Evolutionary conservation across 2,888 invertebrate species (phyloP), one percentile per base, ranked within the genome.

Genomic region (Drosophila recens): DNA sequence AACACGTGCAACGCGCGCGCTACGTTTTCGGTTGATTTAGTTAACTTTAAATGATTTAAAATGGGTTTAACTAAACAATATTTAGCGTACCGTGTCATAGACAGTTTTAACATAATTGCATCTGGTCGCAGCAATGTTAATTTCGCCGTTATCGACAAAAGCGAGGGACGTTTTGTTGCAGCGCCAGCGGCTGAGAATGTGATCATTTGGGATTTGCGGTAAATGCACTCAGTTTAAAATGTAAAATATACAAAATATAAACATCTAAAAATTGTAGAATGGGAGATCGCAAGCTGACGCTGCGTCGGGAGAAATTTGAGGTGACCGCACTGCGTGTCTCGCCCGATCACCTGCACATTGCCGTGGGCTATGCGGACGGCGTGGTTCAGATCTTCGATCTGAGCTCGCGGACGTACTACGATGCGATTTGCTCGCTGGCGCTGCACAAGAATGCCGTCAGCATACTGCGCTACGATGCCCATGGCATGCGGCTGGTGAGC

Each of bases 21-120:
- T 11, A 23, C 23, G 57, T 42, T 13, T 42, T 17, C 42, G 54
- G 45, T 80, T 51, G 48, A 53, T 62, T 78, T 4, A 23, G 20
- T 57, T 17, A 34, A 40, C 48, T 57, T 53, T 80, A 43, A 74
- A 79, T 79, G 75, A 36, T 72, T 91, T 43, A 72, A 89, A 86
- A 97, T 97, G 97, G 97, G 97, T 56, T 93, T 98, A 63, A 97
- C 98, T 9, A 98, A 98, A 91, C 98, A 99, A 93, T 99, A 99
- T 94, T 94, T 98, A 79, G 95, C 98, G 56, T 99, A 97, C 92
- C 95, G 95, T 30, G 95, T 97, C 2, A 95, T 95, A 69, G 97
- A 97, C 9, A 96, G 96, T 72, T 97, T 98, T 91, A 98, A 98
- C 91, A 95, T 98, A 48, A 96, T 99, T 66, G 95, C 96, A 4